A percentile compares a stretch with the other conserved stretches of the same genome.
Conservation (phyloP, 2,888 invertebrate genomes). For the Cerceris rybyensis region DNA sequence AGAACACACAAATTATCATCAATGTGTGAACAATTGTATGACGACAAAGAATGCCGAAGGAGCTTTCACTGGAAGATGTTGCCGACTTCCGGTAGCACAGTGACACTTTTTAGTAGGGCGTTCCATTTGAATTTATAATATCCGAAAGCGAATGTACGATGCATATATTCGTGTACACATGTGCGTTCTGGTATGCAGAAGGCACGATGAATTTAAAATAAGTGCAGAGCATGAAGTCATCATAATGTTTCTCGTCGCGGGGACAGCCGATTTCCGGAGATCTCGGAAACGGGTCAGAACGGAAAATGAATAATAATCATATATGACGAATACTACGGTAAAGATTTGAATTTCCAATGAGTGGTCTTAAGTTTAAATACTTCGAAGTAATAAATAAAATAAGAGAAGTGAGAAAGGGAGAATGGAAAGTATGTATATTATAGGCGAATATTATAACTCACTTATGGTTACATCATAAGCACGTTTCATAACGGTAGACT, state of each 20-base stretch:
- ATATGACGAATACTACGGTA: no score
- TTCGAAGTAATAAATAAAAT: no score
- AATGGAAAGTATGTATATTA: no score
- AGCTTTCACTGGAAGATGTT: slow-evolving; percentile 53
- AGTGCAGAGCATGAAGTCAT: not conserved
- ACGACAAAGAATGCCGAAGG: slow-evolving; percentile 39
- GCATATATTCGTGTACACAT: not conserved
- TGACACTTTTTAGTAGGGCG: slow-evolving; percentile 39
- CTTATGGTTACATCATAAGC: no score
- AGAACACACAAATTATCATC: slow-evolving; percentile 7
- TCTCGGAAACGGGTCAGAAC: no score
- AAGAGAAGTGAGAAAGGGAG: no score
- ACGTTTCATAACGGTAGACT: no score
- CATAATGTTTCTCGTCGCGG: not conserved
- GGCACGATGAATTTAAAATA: slow-evolving; percentile 40
- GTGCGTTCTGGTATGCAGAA: slow-evolving; percentile 38
- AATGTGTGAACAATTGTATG: slow-evolving; percentile 35
- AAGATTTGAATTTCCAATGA: no score
- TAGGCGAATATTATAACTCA: no score
- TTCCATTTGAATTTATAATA: slow-evolving; percentile 49
- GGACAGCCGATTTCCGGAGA: not conserved
- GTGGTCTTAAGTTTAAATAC: no score
- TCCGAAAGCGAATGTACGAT: slow-evolving; percentile 5
- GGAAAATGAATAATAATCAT: no score
- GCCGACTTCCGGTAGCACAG: slow-evolving; percentile 52